A percentile compares a stretch with the other conserved stretches of the same genome.
Evolutionary conservation across 2,113 vertebrate species (phyloP).

Genomic region (Ageneiosus marmoratus): DNA sequence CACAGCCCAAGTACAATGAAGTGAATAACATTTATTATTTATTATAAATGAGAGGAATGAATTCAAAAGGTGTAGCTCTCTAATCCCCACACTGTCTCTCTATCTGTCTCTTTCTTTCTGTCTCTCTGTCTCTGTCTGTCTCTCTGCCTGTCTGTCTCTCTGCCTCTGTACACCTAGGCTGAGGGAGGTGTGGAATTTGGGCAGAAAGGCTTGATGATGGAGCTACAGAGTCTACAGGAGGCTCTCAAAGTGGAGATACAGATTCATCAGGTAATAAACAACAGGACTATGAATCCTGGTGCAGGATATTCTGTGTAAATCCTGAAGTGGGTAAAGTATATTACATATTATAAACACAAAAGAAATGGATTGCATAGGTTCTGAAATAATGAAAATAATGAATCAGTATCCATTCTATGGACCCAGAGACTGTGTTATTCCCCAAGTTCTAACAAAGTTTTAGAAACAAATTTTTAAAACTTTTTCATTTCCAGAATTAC

Average conservation of each 20-base stretch:
- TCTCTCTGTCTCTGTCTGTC: neutral
- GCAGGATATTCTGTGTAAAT: neutral
- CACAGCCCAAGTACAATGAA: neutral
- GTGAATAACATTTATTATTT: neutral
- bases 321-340: neutral
- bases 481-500: neutral
- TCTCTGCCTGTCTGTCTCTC: too few relatives aligned
- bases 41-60: neutral
- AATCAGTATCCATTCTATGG: neutral
- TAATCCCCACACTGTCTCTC: neutral
- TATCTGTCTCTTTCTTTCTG: neutral
- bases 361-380: neutral
- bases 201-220: constrained; percentile 77
- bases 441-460: too few relatives aligned
- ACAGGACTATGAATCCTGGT: neutral
- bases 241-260: constrained; percentile 93
- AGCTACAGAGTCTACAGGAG: constrained; percentile 90
- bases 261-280: constrained; percentile 82
- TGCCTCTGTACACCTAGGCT: constrained; percentile 43
- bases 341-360: neutral
- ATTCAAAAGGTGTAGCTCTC: neutral
- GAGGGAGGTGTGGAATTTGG: constrained; percentile 58
- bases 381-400: neutral
- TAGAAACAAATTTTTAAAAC: too few relatives aligned
- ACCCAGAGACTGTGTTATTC: neutral